Evolutionary conservation across 2,113 vertebrate genomes (phyloP).

Genomic region (Myodes glareolus): DNA sequence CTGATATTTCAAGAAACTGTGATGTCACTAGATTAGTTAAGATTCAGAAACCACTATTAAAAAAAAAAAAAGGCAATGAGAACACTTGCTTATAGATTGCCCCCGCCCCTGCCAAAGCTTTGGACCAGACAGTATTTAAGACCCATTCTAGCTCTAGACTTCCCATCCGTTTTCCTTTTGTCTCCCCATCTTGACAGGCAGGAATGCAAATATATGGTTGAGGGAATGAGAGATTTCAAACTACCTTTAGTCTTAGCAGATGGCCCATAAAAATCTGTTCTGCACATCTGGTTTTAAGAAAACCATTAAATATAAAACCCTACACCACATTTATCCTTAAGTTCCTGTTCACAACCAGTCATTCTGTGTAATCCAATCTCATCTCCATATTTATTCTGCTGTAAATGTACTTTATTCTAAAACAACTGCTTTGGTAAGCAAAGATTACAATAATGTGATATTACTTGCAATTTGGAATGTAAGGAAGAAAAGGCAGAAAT

Average conservation of each 20-base stretch:
- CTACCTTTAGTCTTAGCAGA: constrained; percentile 43
- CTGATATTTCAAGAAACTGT: background rate
- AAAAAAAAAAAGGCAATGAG: background rate
- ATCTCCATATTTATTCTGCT: constrained; percentile 23
- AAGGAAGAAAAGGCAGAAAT: constrained; percentile 9
- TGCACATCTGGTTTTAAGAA: constrained; percentile 48
- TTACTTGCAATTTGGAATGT: background rate
- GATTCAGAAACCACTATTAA: background rate
- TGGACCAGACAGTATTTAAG: background rate
- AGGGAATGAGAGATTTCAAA: constrained; percentile 20
- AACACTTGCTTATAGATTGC: no score
- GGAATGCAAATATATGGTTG: constrained; percentile 45
- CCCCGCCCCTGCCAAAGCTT: background rate
- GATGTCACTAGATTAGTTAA: background rate
- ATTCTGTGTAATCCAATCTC: constrained; percentile 47
- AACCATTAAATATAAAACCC: constrained; percentile 50
- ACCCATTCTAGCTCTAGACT: background rate
- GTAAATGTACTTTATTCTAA: background rate
- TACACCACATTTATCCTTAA: background rate
- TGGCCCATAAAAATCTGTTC: constrained; percentile 38
- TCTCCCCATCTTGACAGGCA: constrained; percentile 2
- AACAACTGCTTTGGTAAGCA: constrained; percentile 49
- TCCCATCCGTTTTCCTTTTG: constrained; percentile 7
- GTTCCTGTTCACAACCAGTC: constrained; percentile 1
- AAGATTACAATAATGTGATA: background rate